Evolutionary conservation across 2,797 vertebrate genomes (phyloP).

Genomic region (Mormyrus proboscirostris): DNA sequence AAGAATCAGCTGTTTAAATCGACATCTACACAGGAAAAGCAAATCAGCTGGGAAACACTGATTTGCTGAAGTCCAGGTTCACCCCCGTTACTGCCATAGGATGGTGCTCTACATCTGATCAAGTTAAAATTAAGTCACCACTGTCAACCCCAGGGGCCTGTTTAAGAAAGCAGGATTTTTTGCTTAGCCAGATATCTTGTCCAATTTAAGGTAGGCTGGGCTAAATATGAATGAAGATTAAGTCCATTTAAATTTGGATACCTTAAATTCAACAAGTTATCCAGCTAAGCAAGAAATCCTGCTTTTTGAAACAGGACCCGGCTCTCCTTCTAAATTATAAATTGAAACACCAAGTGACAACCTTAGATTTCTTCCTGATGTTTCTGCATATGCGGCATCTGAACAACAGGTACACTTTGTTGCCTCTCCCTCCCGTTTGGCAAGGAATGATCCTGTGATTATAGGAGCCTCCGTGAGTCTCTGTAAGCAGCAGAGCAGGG

Average conservation of each 20-base stretch:
- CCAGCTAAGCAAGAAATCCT: neutral
- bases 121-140: neutral
- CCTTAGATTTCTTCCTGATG: neutral
- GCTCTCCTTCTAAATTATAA: neutral
- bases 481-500: neutral
- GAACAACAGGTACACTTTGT: neutral
- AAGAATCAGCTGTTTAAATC: neutral
- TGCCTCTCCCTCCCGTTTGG: neutral
- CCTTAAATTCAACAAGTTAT: neutral
- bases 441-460: neutral
- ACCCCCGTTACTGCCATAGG: neutral
- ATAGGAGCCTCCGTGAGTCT: neutral
- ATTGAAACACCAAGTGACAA: neutral
- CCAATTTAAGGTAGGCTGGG: neutral
- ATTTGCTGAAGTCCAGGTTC: neutral
- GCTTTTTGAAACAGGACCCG: neutral
- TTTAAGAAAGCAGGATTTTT: neutral
- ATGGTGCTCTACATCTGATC: neutral
- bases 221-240: neutral
- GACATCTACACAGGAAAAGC: neutral
- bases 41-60: neutral
- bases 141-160: neutral
- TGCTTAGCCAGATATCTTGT: neutral
- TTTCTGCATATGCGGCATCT: neutral
- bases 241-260: neutral